Conservation (phyloP, 2,797 vertebrate species). For the Chromis chromis region DNA sequence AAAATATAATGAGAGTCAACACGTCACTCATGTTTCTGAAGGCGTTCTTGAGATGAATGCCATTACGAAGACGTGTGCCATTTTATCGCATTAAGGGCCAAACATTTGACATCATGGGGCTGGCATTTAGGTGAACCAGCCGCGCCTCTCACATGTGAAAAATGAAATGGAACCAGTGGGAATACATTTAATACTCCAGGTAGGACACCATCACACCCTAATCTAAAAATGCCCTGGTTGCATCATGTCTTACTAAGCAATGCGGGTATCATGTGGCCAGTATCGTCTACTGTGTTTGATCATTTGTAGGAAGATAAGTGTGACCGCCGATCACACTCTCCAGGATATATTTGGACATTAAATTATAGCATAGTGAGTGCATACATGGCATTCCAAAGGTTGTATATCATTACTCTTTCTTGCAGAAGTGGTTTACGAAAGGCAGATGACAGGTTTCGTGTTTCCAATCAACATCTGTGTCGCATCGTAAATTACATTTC, state of each 20-base stretch:
- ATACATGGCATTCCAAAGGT: slow-evolving; percentile 62
- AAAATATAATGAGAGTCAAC: slow-evolving; percentile 73
- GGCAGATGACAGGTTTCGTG: slow-evolving; percentile 24
- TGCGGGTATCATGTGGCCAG: slow-evolving; percentile 61
- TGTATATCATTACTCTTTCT: slow-evolving; percentile 58
- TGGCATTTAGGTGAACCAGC: slow-evolving; percentile 41
- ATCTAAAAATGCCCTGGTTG: slow-evolving; percentile 65
- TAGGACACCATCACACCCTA: slow-evolving; percentile 46
- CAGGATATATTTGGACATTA: slow-evolving; percentile 71
- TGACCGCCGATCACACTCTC: slow-evolving; percentile 52
- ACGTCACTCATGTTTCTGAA: slow-evolving; percentile 67
- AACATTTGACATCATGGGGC: slow-evolving; percentile 39
- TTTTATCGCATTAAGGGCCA: slow-evolving; percentile 45
- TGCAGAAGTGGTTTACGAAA: slow-evolving; percentile 40
- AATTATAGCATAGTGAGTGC: slow-evolving; percentile 62
- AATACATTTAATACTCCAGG: slow-evolving; percentile 37
- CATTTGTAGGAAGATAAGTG: slow-evolving; percentile 62
- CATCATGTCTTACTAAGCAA: slow-evolving; percentile 61
- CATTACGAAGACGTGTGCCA: slow-evolving; percentile 48
- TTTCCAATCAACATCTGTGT: slow-evolving; percentile 43
- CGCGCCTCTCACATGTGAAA: slow-evolving; percentile 16
- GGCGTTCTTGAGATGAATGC: slow-evolving; percentile 50
- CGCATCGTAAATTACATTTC: slow-evolving; percentile 32
- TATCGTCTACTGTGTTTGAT: slow-evolving; percentile 69
- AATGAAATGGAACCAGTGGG: slow-evolving; percentile 24